Evolutionary conservation across 2,113 vertebrate genomes (phyloP).

Genomic region (Paralichthys olivaceus): DNA sequence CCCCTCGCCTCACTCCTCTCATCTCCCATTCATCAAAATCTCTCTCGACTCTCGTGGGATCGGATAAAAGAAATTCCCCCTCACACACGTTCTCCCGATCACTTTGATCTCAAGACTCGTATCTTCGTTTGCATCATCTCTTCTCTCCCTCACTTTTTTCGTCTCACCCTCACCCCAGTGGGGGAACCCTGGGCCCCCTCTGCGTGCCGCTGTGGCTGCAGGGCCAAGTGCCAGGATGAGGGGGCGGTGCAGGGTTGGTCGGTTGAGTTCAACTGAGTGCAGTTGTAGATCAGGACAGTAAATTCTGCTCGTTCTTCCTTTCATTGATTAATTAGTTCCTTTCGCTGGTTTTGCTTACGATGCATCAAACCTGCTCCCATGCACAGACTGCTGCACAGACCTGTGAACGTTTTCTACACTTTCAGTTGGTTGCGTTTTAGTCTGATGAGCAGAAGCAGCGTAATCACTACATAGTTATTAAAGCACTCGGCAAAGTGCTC

Average conservation of each 20-base stretch:
- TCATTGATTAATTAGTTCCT: background rate
- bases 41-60: background rate
- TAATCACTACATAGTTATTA: no score
- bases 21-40: conserved; percentile 15
- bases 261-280: conserved; percentile 20
- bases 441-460: no score
- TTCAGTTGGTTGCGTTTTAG: background rate
- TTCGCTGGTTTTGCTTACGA: background rate
- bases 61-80: conserved; percentile 17
- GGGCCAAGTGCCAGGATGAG: conserved; percentile 39
- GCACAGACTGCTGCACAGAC: background rate
- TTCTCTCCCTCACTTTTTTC: background rate
- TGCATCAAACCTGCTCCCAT: background rate
- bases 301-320: conserved; percentile 8
- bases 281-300: background rate
- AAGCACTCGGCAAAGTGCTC: no score
- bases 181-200: conserved; percentile 25
- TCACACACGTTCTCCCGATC: conserved; percentile 17
- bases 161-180: background rate
- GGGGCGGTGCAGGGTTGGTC: conserved; percentile 9
- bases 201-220: conserved; percentile 46
- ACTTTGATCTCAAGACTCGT: conserved; percentile 26
- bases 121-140: conserved; percentile 23
- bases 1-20: background rate
- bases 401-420: background rate